A percentile compares a stretch with the other conserved stretches of the same genome.
Conservation (phyloP, 1,140 invertebrate species). For the Lerema accius region DNA sequence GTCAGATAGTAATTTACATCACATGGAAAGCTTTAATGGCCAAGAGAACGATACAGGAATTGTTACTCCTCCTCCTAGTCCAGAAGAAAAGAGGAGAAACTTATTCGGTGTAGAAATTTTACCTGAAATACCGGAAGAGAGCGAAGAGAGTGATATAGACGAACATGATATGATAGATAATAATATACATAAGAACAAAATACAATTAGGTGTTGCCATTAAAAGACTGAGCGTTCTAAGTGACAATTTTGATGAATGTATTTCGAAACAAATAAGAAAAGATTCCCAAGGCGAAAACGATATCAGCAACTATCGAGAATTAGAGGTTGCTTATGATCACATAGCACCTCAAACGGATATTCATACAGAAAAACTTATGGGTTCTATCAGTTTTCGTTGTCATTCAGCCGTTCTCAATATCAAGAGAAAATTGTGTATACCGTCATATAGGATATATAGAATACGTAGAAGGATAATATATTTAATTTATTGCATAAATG, state of each 20-base stretch:
- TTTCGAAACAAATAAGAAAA: slow-evolving; percentile 67
- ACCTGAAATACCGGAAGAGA: slow-evolving; percentile 80
- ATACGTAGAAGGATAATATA: slow-evolving; percentile 62
- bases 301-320: slow-evolving; percentile 58
- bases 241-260: slow-evolving; percentile 77
- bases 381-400: slow-evolving; percentile 73
- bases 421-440: slow-evolving; percentile 65
- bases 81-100: slow-evolving; percentile 71
- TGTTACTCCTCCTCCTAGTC: slow-evolving; percentile 75
- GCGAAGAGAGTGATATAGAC: slow-evolving; percentile 66
- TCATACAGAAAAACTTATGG: slow-evolving; percentile 69
- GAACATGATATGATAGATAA: slow-evolving; percentile 42
- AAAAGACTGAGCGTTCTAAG: slow-evolving; percentile 79
- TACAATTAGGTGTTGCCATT: slow-evolving; percentile 66
- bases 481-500: slow-evolving; percentile 69
- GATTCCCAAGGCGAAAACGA: slow-evolving; percentile 59
- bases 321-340: slow-evolving; percentile 71
- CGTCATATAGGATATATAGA: slow-evolving; percentile 72
- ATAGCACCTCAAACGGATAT: slow-evolving; percentile 70
- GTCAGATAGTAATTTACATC: slow-evolving; percentile 69
- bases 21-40: slow-evolving; percentile 51
- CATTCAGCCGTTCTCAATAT: slow-evolving; percentile 64
- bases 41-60: slow-evolving; percentile 51
- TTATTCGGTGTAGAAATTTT: slow-evolving; percentile 77
- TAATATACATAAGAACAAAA: slow-evolving; percentile 54